Base-by-base conservation (phyloP, 2,888 invertebrate genomes). In the Eupeodes luniger region DNA sequence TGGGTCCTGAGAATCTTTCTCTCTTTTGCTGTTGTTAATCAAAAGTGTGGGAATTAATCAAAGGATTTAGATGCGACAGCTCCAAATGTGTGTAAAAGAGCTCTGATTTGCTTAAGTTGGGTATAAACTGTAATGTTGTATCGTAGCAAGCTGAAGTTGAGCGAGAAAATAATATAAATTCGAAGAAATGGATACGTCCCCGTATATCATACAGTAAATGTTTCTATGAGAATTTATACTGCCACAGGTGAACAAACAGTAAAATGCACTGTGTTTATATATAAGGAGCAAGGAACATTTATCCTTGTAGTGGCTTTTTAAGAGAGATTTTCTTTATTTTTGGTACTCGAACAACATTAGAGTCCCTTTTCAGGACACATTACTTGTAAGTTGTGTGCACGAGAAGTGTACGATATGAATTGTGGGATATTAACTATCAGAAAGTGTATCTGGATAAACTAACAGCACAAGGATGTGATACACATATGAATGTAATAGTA, bases 11-110 rank as follows among this genome's bases (percentile, higher is more conserved):
- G 36, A 70, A 55, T 55, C 47, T 51, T 51, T 69, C 27, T 78
- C 40, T 40, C 40, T 40, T 27, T 3, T 40, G 6, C 6, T 53
- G 66, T 78, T 74, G 70, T 85, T 85, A 85, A 85, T 81, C 78
- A 83, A 75, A 40, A 82, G 49, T 75, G 67, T 44, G 64, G 51
- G 86, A 75, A 79, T 86, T 83, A 79, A 83, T 86, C 82, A 86
- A 86, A 83, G 79, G 86, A 83, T 86, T 83, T 59, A 57, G 66
- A 67, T 75, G 40, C 40, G 81, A 78, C 81, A 74, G 72, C 36
- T 49, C 2, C 59, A 66, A 81, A 11, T 47, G 12, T 59, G 36
- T 72, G 69, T 59, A 14, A 4, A 49, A 44, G 11, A 59, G 36
- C 49, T 44, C 59, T 49, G 34, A 12, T 40, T 4, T 40, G 6